Evolutionary conservation across 2,888 invertebrate species (phyloP).

Genomic region (Bembecia ichneumoniformis): DNA sequence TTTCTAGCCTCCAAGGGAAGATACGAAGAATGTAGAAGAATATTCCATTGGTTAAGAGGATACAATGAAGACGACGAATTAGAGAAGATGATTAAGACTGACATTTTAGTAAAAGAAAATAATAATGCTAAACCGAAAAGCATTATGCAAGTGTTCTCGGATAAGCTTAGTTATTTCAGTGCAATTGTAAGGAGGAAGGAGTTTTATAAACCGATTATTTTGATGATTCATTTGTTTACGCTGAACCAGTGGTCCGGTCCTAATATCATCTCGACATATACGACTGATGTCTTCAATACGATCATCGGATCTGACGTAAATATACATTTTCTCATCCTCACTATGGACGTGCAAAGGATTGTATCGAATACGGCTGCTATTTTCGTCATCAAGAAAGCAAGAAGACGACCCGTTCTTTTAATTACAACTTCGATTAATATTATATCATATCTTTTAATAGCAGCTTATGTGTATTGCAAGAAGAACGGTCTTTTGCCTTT

Average conservation of each 20-base stretch:
- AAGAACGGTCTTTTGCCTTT: conserved; percentile 3
- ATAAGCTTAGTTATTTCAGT: conserved; percentile 7
- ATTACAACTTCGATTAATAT: conserved; percentile 3
- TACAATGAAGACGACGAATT: conserved; percentile 40
- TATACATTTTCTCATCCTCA: conserved; percentile 12
- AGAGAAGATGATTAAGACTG: conserved; percentile 17
- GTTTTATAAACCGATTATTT: conserved; percentile 23
- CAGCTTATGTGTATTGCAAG: conserved; percentile 4
- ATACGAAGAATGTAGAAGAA: conserved; percentile 51
- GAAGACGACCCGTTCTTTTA: conserved; percentile 5
- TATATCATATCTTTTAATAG: conserved; percentile 3
- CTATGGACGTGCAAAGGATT: conserved; percentile 18
- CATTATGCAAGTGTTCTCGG: not conserved
- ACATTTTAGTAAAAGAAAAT: conserved; percentile 6
- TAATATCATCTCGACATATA: conserved; percentile 21
- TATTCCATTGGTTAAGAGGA: conserved; percentile 62
- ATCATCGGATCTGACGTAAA: conserved; percentile 15
- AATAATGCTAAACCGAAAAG: conserved; percentile 5
- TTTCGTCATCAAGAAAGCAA: conserved; percentile 12
- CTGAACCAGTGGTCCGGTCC: conserved; percentile 22
- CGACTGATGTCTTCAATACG: conserved; percentile 13
- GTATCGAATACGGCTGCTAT: conserved; percentile 17
- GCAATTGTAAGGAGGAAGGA: conserved; percentile 18
- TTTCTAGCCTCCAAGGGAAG: conserved; percentile 67
- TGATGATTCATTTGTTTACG: conserved; percentile 23